phyloP scores from a whole-genome alignment of 2,113 vertebrate genomes.

The Amblyopsis rosae region DNA sequence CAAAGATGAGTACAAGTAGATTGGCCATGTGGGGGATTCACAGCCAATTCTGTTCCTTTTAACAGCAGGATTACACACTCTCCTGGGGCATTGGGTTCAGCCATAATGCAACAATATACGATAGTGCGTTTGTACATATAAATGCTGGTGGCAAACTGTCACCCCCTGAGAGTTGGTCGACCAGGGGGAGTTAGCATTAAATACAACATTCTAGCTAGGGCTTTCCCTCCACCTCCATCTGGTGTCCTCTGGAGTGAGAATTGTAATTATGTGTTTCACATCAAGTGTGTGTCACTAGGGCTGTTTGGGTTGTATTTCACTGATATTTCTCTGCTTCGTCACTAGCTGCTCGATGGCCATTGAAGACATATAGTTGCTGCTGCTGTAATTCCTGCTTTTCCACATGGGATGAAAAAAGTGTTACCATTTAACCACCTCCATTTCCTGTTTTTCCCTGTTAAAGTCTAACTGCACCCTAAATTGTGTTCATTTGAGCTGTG shows the following conservation, averaged over 20 bases:
- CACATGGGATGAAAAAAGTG: too few species aligned
- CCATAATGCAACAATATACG: too few species aligned
- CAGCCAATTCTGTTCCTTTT: background rate
- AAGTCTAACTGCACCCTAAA: too few species aligned
- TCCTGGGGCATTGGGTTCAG: background rate
- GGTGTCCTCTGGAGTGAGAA: constrained; percentile 36
- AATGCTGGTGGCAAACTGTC: background rate
- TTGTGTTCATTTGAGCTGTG: too few species aligned
- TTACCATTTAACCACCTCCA: too few species aligned
- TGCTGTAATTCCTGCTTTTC: too few species aligned
- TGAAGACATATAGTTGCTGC: constrained; percentile 32
- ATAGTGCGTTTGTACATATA: background rate
- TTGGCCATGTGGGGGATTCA: too few species aligned
- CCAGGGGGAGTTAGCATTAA: background rate
- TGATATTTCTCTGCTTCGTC: constrained; percentile 41
- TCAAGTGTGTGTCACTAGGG: constrained; percentile 39
- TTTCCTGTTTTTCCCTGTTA: too few species aligned
- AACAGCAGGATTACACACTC: background rate
- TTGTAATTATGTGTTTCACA: constrained; percentile 37
- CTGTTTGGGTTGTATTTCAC: constrained; percentile 57
- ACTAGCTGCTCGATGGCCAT: constrained; percentile 29
- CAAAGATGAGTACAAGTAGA: too few species aligned
- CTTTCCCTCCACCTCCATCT: constrained; percentile 46
- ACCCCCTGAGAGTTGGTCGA: background rate
- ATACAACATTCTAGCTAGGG: background rate